These are phyloP conservation scores for Ophthalmolycus amberensis DNA, from an alignment of 2,113 vertebrate species.

Conservation along the genomic window DNA sequence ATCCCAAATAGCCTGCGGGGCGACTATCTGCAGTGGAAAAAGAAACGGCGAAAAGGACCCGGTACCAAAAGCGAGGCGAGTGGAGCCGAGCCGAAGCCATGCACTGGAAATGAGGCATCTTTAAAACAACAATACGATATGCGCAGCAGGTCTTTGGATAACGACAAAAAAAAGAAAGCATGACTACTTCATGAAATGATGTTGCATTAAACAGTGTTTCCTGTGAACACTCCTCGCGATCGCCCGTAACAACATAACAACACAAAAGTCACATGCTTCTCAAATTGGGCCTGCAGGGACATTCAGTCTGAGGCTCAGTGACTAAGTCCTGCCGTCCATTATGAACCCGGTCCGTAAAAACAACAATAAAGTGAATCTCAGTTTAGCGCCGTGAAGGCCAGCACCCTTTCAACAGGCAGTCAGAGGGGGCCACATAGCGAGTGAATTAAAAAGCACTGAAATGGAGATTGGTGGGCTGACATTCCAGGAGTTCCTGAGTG, in stretches of 20 bases:
- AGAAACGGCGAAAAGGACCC: neutral
- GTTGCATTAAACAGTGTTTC: conserved; percentile 26
- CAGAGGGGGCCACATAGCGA: conserved; percentile 33
- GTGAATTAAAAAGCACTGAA: conserved; percentile 29
- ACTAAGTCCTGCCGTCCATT: conserved; percentile 55
- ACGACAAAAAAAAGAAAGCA: neutral
- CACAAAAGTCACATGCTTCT: conserved; percentile 10
- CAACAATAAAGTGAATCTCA: conserved; percentile 32
- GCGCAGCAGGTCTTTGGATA: neutral
- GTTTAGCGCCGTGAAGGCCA: neutral
- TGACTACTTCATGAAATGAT: neutral
- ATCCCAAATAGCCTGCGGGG: neutral
- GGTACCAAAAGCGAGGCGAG: neutral
- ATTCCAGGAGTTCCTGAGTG: conserved; percentile 43
- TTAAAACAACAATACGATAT: neutral
- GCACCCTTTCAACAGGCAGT: conserved; percentile 12
- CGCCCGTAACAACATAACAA: conserved; percentile 48
- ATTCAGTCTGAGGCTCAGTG: conserved; percentile 46
- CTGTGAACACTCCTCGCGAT: conserved; percentile 9
- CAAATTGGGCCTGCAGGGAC: conserved; percentile 30
- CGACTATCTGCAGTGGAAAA: neutral
- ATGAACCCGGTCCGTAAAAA: conserved; percentile 40
- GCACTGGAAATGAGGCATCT: neutral
- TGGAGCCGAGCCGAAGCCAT: neutral
- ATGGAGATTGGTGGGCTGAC: conserved; percentile 45